Conservation (phyloP, 2,797 vertebrate species). For the Amblyopsis hoosieri region DNA sequence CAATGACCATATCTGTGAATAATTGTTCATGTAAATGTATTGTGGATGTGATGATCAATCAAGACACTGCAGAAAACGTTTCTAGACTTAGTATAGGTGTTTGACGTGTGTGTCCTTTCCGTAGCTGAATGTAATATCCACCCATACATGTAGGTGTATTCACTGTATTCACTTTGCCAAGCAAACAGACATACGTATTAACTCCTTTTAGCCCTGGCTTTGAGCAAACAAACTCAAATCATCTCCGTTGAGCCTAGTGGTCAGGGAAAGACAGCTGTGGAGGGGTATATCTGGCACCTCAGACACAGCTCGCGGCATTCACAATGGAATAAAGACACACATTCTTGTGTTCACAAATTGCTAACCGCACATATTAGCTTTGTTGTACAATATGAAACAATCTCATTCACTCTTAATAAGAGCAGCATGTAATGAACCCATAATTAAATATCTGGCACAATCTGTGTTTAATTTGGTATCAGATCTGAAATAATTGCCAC, state of each 20-base stretch:
- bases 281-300: constrained; percentile 36
- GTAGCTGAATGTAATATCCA: background rate
- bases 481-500: constrained; percentile 48
- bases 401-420: constrained; percentile 43
- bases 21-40: background rate
- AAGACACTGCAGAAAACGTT: background rate
- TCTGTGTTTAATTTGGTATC: constrained; percentile 54
- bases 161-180: no score
- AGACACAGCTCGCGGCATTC: background rate
- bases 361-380: background rate
- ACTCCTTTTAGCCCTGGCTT: no score
- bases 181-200: background rate
- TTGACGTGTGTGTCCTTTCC: background rate
- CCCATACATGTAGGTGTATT: background rate
- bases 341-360: background rate
- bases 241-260: background rate
- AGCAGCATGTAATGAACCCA: constrained; percentile 39
- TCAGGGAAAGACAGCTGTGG: constrained; percentile 12
- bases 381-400: constrained; percentile 8
- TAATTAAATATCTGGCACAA: constrained; percentile 45
- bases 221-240: background rate
- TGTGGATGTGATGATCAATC: background rate
- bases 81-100: background rate
- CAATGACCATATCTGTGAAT: constrained; percentile 1
- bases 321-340: constrained; percentile 8